Percentiles rank a stretch among this genome's conserved stretches.
These are phyloP conservation scores for Chiloscyllium punctatum DNA, from an alignment of 2,797 vertebrate species.

Conservation along the genomic window DNA sequence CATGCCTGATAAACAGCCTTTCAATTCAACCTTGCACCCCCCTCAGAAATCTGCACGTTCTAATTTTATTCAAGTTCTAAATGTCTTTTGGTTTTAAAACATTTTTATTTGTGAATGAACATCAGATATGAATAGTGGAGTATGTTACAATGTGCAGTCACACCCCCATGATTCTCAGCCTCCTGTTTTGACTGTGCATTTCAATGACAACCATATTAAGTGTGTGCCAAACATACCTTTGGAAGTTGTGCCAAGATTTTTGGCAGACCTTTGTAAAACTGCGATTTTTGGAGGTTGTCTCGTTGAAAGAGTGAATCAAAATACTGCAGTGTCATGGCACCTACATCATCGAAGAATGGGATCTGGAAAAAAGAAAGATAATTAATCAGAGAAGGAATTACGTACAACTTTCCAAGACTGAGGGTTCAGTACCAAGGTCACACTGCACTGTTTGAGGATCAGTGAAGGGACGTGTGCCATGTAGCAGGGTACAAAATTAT, in stretches of 20 bases:
- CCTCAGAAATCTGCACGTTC: background rate
- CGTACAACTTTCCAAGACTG: background rate
- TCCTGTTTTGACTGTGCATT: background rate
- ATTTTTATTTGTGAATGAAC: background rate
- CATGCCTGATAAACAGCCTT: background rate
- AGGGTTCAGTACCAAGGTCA: background rate
- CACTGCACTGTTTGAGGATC: background rate
- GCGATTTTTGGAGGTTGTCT: constrained; percentile 97
- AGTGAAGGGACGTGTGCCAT: background rate
- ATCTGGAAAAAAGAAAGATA: constrained; percentile 62
- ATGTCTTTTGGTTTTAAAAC: background rate
- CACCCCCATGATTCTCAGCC: background rate
- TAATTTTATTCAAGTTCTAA: background rate
- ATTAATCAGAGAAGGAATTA: background rate
- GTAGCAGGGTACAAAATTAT: too few species aligned
- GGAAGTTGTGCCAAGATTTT: constrained; percentile 92
- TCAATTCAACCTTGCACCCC: background rate
- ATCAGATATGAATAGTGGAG: background rate
- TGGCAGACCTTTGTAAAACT: constrained; percentile 97
- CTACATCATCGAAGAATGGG: constrained; percentile 94
- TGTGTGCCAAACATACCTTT: constrained; percentile 66
- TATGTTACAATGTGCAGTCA: background rate
- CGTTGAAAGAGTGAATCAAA: constrained; percentile 96
- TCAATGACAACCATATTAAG: background rate
- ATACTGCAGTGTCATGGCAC: constrained; percentile 90